Base-by-base conservation (phyloP, 35 echinoderm and acorn worm genomes). In the Ophioderma brevispina region DNA sequence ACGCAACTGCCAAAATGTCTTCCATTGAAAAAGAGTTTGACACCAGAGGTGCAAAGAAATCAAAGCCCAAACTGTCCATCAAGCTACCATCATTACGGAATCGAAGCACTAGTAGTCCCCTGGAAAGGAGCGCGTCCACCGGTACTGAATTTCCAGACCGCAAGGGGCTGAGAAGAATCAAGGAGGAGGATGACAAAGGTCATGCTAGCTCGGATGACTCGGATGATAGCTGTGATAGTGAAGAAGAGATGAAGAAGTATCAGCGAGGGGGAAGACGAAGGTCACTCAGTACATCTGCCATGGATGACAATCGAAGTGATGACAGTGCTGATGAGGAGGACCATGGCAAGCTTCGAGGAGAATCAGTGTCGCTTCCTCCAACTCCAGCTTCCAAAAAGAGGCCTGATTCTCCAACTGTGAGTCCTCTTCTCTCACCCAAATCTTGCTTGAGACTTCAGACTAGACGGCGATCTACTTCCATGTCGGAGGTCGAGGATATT, bases 11-110 rank as follows among this genome's bases (percentile, higher is more conserved):
- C 59, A 70, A 8, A 8, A 70, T 70, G 59, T 70, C 59, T 70
- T 70, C 59, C 59, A 70, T 70, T 70, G 23, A 6, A 70, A 70
- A 70, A 70, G 59, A 70, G n/a, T 70, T 70, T 70, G 59, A 70
- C 59, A 70, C 59, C 23, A 70, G 59, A 70, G 8, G 21, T 21
- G 41, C 41, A 46, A 70, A 70, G 59, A 70, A 70, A 70, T 15
- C 15, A 6, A 30, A 25, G n/a, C 59, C 28, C 3, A 70, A 70
- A 70, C n/a, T 70, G 28, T 13, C 6, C 4, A 15, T 70, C 1
- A 70, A 70, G n/a, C 59, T 70, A 3, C 59, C 59, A 25, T 70
- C 59, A 4, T 25, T 70, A 30, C 59, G 59, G 2, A 70, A 25
- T 70, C 59, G 59, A 2, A 70, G 59, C 59, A 70, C 6, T 30